Evolutionary conservation across 2,113 vertebrate species (phyloP).

Genomic region (Platichthys stellatus): DNA sequence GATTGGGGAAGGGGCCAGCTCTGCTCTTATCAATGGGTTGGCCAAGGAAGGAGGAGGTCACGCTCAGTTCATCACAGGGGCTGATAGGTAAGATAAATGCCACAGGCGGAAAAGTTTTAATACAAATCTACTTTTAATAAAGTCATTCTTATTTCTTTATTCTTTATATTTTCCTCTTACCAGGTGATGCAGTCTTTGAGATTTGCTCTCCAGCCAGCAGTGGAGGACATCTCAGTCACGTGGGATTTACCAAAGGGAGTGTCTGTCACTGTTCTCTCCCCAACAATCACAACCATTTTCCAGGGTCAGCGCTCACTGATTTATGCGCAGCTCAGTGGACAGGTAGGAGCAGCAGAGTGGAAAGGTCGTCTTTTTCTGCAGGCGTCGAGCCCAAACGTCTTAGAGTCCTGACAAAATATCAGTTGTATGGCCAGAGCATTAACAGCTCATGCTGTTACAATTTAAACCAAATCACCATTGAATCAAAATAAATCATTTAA

Average conservation of each 20-base stretch:
- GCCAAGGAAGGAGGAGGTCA: slow-evolving; percentile 81
- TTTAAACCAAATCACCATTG: no score
- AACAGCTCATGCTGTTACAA: no score
- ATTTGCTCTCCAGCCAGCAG: slow-evolving; percentile 75
- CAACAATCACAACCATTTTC: slow-evolving; percentile 72
- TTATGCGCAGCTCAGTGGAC: slow-evolving; percentile 75
- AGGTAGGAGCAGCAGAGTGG: slow-evolving; percentile 53
- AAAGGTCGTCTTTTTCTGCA: no score
- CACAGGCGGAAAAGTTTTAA: not conserved
- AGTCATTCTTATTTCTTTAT: not conserved
- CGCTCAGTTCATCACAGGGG: slow-evolving; percentile 85
- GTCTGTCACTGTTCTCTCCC: slow-evolving; percentile 70
- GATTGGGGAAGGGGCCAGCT: slow-evolving; percentile 88
- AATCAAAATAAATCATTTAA: no score
- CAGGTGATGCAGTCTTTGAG: slow-evolving; percentile 78
- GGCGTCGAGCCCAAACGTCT: no score
- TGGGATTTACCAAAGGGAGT: slow-evolving; percentile 76
- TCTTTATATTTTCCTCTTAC: not conserved
- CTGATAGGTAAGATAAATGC: slow-evolving; percentile 80
- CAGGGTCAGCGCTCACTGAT: slow-evolving; percentile 78
- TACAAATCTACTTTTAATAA: not conserved
- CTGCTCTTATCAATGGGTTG: slow-evolving; percentile 85
- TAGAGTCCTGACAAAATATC: no score
- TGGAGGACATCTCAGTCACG: slow-evolving; percentile 67
- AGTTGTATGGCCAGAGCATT: no score